Evolutionary conservation across 1,140 invertebrate genomes (phyloP).

Genomic region (Solen grandis): DNA sequence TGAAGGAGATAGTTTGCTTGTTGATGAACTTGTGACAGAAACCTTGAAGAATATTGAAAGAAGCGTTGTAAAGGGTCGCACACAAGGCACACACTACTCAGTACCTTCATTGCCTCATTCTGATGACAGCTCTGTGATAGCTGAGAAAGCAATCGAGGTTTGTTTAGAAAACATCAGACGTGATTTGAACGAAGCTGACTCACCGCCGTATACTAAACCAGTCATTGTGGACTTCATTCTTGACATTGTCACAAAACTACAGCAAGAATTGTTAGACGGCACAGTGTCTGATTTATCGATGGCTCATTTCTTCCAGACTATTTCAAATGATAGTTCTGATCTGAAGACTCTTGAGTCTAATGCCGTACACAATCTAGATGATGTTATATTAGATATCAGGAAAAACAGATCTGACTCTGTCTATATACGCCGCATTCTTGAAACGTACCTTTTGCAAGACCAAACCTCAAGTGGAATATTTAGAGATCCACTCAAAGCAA

Average conservation of each 20-base stretch:
- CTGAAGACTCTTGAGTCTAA: slow-evolving; percentile 34
- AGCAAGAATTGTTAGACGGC: slow-evolving; percentile 29
- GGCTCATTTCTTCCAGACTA: slow-evolving; percentile 38
- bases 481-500: slow-evolving; percentile 39
- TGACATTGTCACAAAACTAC: slow-evolving; percentile 33
- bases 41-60: slow-evolving; percentile 32
- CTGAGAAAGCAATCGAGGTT: slow-evolving; percentile 1
- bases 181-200: neutral
- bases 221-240: slow-evolving; percentile 45
- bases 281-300: slow-evolving; percentile 43
- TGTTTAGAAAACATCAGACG: slow-evolving; percentile 29
- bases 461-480: slow-evolving; percentile 5
- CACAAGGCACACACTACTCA: slow-evolving; percentile 14
- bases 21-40: slow-evolving; percentile 27
- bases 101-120: slow-evolving; percentile 34
- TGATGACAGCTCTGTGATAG: slow-evolving; percentile 33
- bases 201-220: neutral
- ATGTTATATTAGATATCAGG: slow-evolving; percentile 15
- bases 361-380: neutral
- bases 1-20: slow-evolving; percentile 15
- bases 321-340: slow-evolving; percentile 18
- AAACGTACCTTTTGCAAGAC: slow-evolving; percentile 21
- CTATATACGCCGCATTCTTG: slow-evolving; percentile 38
- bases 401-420: neutral
- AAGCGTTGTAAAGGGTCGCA: slow-evolving; percentile 40